Conservation (phyloP, 2,113 vertebrate species). For the Gadus chalcogrammus region DNA sequence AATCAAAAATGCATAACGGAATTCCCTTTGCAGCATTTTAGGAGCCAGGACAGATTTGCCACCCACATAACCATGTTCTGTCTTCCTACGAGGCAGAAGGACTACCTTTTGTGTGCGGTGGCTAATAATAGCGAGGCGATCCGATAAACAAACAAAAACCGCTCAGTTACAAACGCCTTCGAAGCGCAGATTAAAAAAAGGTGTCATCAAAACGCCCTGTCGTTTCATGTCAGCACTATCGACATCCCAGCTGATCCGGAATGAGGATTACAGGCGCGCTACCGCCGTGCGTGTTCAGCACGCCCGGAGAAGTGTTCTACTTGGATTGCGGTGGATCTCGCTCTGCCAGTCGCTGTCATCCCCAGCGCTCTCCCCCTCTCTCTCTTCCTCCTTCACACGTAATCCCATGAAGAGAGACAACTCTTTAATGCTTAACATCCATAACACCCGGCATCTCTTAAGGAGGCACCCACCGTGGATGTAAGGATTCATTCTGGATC, state of each 20-base stretch:
- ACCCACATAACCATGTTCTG: slow-evolving; percentile 32
- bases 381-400: slow-evolving; percentile 55
- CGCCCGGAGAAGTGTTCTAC: slow-evolving; percentile 66
- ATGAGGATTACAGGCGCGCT: slow-evolving; percentile 66
- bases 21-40: slow-evolving; percentile 22
- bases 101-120: slow-evolving; percentile 24
- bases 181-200: slow-evolving; percentile 39
- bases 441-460: slow-evolving; percentile 44
- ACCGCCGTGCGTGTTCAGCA: slow-evolving; percentile 56
- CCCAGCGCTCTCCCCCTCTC: slow-evolving; percentile 53
- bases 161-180: slow-evolving; percentile 24
- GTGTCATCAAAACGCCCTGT: slow-evolving; percentile 13
- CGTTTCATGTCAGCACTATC: slow-evolving; percentile 51
- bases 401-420: slow-evolving; percentile 58
- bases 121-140: slow-evolving; percentile 45
- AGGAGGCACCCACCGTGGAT: slow-evolving; percentile 43
- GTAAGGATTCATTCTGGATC: slow-evolving; percentile 25
- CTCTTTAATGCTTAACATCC: slow-evolving; percentile 66
- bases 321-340: slow-evolving; percentile 59
- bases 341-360: slow-evolving; percentile 55
- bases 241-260: slow-evolving; percentile 57
- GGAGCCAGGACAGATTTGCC: slow-evolving; percentile 27
- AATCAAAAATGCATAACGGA: slow-evolving; percentile 14
- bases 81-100: slow-evolving; percentile 15
- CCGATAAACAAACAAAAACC: background rate